Evolutionary conservation across 2,113 vertebrate genomes (phyloP).

Genomic region (Pycnonotus jocosus): DNA sequence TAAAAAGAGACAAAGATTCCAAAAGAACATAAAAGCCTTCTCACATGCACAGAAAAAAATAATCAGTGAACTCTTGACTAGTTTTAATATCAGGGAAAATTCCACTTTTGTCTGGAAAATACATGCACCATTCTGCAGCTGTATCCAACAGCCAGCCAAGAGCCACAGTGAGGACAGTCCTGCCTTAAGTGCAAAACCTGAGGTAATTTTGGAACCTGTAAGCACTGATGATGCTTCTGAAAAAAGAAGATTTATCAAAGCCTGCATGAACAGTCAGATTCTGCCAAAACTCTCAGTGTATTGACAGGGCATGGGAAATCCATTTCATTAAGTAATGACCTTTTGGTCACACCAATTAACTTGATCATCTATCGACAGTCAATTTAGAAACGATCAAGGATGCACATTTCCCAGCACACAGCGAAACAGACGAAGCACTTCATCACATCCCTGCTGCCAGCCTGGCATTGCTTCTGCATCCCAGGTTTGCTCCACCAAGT

Average conservation of each 20-base stretch:
- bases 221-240: background rate
- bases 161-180: background rate
- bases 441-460: background rate
- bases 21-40: background rate
- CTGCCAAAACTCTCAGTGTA: background rate
- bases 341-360: conserved; percentile 9
- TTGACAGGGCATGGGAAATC: background rate
- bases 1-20: background rate
- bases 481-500: background rate
- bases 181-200: background rate
- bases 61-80: background rate
- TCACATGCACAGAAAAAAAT: background rate
- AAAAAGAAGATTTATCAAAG: background rate
- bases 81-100: background rate
- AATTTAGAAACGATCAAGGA: background rate
- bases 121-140: background rate
- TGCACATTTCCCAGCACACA: background rate
- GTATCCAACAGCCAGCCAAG: background rate
- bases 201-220: background rate
- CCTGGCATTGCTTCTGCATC: background rate
- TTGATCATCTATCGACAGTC: background rate
- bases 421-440: background rate
- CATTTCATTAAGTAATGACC: background rate
- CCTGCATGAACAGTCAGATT: background rate
- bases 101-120: background rate